phyloP scores from a whole-genome alignment of 2,888 invertebrate genomes.

The Chouioia cunea region DNA sequence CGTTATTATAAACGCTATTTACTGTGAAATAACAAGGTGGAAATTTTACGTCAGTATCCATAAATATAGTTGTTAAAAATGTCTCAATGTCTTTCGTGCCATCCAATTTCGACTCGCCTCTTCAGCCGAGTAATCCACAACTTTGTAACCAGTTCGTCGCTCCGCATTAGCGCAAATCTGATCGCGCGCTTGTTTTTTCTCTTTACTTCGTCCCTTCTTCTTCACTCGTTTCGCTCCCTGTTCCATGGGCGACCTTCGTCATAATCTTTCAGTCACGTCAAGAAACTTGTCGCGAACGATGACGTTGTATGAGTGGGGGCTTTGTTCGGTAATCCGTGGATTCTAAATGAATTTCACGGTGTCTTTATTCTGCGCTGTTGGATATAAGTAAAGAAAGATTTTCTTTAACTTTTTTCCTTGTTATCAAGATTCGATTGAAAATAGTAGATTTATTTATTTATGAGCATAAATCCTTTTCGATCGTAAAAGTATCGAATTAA shows the following conservation, averaged over 20 bases:
- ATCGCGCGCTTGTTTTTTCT: conserved; percentile 10
- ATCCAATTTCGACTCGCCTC: conserved; percentile 28
- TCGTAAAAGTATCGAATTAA: too few species aligned
- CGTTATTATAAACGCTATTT: too few species aligned
- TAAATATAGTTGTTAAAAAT: too few species aligned
- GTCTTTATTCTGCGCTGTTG: conserved; percentile 26
- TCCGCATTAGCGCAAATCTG: conserved; percentile 50
- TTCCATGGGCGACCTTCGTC: conserved; percentile 39
- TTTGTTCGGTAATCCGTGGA: conserved; percentile 44
- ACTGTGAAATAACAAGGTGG: too few species aligned
- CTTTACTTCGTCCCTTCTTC: conserved; percentile 4
- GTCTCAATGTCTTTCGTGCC: too few species aligned
- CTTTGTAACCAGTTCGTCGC: conserved; percentile 59
- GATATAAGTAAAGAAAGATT: conserved; percentile 27
- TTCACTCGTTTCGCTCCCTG: conserved; percentile 5
- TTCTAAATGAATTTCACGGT: conserved; percentile 44
- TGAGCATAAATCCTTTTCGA: too few species aligned
- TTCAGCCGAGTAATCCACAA: conserved; percentile 60
- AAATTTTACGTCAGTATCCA: too few species aligned
- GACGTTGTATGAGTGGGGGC: conserved; percentile 27
- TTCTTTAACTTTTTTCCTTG: not conserved
- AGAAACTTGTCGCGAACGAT: conserved; percentile 36
- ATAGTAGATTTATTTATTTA: too few species aligned
- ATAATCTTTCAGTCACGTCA: conserved; percentile 45
- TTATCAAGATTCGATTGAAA: too few species aligned